A percentile compares a stretch with the other conserved stretches of the same genome.
phyloP scores from a whole-genome alignment of 2,888 invertebrate genomes.

The Synanthedon tipuliformis region DNA sequence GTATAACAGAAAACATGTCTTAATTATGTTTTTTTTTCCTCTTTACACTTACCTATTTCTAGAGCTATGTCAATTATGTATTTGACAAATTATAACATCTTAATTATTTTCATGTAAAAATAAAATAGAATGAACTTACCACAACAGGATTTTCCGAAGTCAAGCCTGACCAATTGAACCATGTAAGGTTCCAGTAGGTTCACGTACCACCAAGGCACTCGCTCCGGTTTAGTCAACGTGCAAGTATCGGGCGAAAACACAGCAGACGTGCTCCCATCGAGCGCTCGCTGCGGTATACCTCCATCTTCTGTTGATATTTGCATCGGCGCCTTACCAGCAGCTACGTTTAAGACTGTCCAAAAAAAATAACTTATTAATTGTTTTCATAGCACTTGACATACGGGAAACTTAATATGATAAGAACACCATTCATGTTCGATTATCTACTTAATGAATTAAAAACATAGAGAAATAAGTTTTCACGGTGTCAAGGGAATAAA shows the following conservation, averaged over 20 bases:
- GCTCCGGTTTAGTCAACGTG: constrained; percentile 84
- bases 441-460: too few relatives aligned
- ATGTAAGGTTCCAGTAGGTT: constrained; percentile 94
- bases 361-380: constrained; percentile 1
- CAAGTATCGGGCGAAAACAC: constrained; percentile 87
- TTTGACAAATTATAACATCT: too few relatives aligned
- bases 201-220: constrained; percentile 96
- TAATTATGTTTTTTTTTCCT: too few relatives aligned
- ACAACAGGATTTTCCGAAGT: constrained; percentile 92
- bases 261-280: constrained; percentile 90
- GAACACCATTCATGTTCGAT: too few relatives aligned
- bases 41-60: too few relatives aligned
- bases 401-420: too few relatives aligned
- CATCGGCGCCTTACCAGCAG: constrained; percentile 95
- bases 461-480: too few relatives aligned
- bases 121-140: constrained; percentile 75
- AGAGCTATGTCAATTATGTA: too few relatives aligned
- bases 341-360: constrained; percentile 87
- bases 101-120: not conserved
- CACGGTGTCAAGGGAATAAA: too few relatives aligned
- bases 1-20: too few relatives aligned
- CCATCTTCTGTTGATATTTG: constrained; percentile 86
- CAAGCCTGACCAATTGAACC: constrained; percentile 91
- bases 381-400: too few relatives aligned
- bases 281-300: constrained; percentile 90